Evolutionary conservation across 2,888 invertebrate species (phyloP).

Genomic region (Acanthosepion pharaonis): DNA sequence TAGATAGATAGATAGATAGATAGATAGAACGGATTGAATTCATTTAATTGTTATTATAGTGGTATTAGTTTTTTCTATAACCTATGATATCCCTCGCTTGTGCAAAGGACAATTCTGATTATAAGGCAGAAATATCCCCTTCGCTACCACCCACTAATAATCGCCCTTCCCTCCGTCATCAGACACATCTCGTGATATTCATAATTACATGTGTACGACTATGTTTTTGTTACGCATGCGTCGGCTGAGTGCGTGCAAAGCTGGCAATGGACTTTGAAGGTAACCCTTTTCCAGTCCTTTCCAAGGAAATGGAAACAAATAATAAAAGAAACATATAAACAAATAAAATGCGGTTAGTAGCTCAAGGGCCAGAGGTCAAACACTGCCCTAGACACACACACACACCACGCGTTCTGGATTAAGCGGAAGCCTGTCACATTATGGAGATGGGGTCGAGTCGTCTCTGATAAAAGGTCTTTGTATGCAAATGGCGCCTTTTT

Average conservation of each 20-base stretch:
- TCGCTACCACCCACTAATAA: not conserved
- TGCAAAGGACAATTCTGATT: not conserved
- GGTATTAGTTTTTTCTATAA: not conserved
- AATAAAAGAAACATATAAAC: not conserved
- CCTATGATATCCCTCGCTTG: not conserved
- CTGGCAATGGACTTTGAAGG: not conserved
- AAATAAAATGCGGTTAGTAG: not conserved
- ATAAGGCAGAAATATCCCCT: not conserved
- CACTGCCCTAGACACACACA: not conserved
- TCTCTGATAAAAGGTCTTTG: not conserved
- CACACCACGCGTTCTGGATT: not conserved
- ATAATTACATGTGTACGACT: not conserved
- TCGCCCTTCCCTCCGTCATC: not conserved
- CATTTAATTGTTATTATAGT: not conserved
- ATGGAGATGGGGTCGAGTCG: not conserved
- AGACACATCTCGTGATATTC: not conserved
- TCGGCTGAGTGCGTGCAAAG: not conserved
- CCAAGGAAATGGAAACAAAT: not conserved
- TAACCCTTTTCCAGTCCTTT: not conserved
- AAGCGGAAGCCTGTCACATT: not conserved
- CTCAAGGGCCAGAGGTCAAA: not conserved
- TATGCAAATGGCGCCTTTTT: not conserved
- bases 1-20: too few relatives aligned
- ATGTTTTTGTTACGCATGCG: not conserved
- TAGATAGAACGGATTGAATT: not conserved